Evolutionary conservation across 2,113 vertebrate genomes (phyloP).

Genomic region (Psittacara wagleri): DNA sequence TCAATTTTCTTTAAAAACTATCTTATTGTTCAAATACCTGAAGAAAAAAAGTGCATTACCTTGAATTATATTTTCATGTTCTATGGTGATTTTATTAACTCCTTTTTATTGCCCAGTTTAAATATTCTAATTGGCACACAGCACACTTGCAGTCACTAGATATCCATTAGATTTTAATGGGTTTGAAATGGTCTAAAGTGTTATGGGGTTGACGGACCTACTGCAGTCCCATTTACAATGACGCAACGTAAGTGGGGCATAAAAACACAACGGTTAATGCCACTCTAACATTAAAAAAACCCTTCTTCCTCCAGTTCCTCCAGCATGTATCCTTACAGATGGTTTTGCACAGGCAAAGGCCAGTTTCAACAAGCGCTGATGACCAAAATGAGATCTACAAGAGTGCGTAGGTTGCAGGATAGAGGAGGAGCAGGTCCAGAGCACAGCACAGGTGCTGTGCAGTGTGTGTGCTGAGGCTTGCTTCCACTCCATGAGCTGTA

Average conservation of each 20-base stretch:
- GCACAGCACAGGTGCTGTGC: background rate
- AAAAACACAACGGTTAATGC: background rate
- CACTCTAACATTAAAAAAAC: background rate
- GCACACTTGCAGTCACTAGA: constrained; percentile 25
- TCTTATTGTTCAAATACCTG: background rate
- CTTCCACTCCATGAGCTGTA: background rate
- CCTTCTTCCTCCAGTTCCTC: background rate
- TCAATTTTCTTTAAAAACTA: background rate
- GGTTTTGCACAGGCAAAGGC: background rate
- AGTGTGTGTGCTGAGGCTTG: background rate
- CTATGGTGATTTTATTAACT: constrained; percentile 64
- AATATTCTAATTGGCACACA: constrained; percentile 52
- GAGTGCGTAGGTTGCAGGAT: accelerated
- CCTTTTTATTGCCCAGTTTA: constrained; percentile 50
- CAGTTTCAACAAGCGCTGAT: background rate
- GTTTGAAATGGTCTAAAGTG: background rate
- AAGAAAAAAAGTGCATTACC: constrained; percentile 8
- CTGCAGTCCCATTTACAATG: background rate
- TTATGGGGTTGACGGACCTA: constrained; percentile 33
- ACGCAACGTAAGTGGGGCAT: background rate
- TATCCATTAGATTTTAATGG: constrained; percentile 40
- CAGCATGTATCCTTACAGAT: background rate
- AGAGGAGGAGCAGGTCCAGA: background rate
- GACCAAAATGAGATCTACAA: background rate
- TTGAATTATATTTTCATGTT: constrained; percentile 42